Evolutionary conservation across 2,113 vertebrate species (phyloP), one percentile per base, ranked within the genome.

Genomic region (Coracopsis vasa): DNA sequence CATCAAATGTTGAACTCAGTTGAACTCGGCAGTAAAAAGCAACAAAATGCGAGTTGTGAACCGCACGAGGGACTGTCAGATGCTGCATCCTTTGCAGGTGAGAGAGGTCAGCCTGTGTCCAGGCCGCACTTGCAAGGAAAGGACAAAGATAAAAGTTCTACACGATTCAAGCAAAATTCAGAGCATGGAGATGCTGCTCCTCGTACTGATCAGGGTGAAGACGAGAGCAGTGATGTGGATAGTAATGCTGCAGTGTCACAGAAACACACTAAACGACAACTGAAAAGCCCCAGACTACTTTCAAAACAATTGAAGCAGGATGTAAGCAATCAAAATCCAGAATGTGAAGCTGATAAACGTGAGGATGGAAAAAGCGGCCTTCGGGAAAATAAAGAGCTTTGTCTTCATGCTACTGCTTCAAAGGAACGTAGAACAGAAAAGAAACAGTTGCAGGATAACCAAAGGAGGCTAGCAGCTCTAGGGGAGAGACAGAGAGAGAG

Each of bases 401-500:
- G 58, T 25, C 60, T 35, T 92, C 19, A 1, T 87, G 13, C 29
- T 82, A 13, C 51, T 65, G 24, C 45, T 37, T 75, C 71, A 8
- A 48, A 73, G 33, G 64, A 60, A 17, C 27, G 42, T 24, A n/a
- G 29, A 33, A 29, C 70, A 62, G 33, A 48, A 47, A 64, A 97
- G 74, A 98, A 97, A 18, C 98, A 98, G 69, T 95, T 97, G 75
- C 97, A 98, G 97, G 99, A 99, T 95, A 99, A 99, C 88, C 72
- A 97, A 94, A 99, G 98, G 89, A 98, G 99, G 37, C 97, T 99
- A 78, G 98, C 98, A n/a, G 99, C 99, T 42, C 86, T 99, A 73
- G 98, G 98, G 67, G 98, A 98, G 88, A 98, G 98, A 66, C 98
- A 98, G 64, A 98, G 97, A 90, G 98, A 98, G 51, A 96, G 98